A percentile compares a stretch with the other conserved stretches of the same genome.
phyloP scores from a whole-genome alignment of 2,113 vertebrate species.

The Litocranius walleri region DNA sequence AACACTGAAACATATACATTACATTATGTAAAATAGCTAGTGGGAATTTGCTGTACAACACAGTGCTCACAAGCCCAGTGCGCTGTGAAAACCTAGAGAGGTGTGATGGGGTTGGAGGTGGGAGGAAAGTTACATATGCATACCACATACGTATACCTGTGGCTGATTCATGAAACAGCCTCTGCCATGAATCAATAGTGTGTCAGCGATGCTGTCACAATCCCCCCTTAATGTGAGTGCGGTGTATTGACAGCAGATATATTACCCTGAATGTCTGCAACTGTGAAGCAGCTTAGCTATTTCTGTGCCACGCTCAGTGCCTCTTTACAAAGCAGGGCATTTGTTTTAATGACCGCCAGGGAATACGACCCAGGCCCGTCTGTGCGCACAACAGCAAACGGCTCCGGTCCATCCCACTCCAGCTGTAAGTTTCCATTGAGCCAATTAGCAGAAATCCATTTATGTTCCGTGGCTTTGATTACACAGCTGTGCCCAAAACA shows the following conservation, averaged over 20 bases:
- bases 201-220: neutral
- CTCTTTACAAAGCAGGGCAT: slow-evolving; percentile 3
- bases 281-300: slow-evolving; percentile 27
- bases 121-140: neutral
- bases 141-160: neutral
- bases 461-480: slow-evolving; percentile 28
- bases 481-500: slow-evolving; percentile 49
- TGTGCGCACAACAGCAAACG: neutral
- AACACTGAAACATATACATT: neutral
- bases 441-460: slow-evolving; percentile 43
- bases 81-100: neutral
- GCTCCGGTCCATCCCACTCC: neutral
- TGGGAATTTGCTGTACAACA: neutral
- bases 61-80: neutral
- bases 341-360: neutral
- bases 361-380: neutral
- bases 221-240: slow-evolving; percentile 33
- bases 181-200: slow-evolving; percentile 35
- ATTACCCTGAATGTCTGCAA: neutral
- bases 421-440: slow-evolving; percentile 32
- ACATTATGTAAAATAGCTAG: neutral
- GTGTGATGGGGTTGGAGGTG: neutral
- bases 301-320: neutral
- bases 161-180: slow-evolving; percentile 36
- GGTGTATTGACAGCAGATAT: neutral